Conservation (phyloP, 2,888 invertebrate genomes). For the Eupithecia dodoneata region DNA sequence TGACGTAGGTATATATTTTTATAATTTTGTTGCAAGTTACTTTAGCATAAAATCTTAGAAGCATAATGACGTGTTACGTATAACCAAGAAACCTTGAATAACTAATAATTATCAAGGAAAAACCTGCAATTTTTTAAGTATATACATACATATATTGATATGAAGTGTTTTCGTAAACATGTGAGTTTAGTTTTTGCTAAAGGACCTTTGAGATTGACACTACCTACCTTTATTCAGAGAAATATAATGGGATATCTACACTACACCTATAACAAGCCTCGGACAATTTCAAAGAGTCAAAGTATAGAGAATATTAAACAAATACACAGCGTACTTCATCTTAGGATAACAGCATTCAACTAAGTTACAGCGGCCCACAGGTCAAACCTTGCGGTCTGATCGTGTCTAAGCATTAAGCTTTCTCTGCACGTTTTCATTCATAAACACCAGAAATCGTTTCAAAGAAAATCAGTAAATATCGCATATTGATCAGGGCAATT, state of each 20-base stretch:
- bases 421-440: constrained; percentile 8
- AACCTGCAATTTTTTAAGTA: background rate
- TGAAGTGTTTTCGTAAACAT: background rate
- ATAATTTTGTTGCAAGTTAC: background rate
- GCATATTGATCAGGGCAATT: background rate
- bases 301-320: background rate
- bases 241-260: background rate
- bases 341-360: background rate
- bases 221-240: background rate
- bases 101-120: background rate
- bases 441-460: background rate
- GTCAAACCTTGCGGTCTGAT: background rate
- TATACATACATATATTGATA: background rate
- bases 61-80: background rate
- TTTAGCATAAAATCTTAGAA: background rate
- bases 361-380: constrained; percentile 1
- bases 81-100: background rate
- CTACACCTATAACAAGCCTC: background rate
- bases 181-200: background rate
- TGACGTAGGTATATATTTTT: background rate
- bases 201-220: background rate
- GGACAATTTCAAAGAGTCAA: background rate
- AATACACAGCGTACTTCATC: constrained; percentile 2
- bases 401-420: constrained; percentile 1
- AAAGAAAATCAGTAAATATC: background rate